These are phyloP conservation scores for Eupsittula cactorum DNA, from an alignment of 2,113 vertebrate species.

Conservation along the genomic window DNA sequence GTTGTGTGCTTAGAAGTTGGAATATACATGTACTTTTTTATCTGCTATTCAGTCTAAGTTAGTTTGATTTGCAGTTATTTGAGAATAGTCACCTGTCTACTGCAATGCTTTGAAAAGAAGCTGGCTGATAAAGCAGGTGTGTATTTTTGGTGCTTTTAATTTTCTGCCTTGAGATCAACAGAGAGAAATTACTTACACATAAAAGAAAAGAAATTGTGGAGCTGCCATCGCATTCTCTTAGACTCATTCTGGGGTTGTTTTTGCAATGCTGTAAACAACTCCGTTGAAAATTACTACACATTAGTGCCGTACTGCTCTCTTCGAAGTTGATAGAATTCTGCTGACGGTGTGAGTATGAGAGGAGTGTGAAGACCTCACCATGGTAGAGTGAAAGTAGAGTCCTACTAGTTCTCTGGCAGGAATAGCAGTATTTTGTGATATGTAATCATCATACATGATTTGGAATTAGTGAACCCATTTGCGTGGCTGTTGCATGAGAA, in stretches of 20 bases:
- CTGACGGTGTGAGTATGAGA: not conserved
- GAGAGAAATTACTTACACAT: not conserved
- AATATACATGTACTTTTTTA: not conserved
- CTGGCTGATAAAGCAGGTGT: not conserved
- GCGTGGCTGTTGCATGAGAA: not conserved
- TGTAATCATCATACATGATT: not conserved
- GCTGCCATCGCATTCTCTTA: not conserved
- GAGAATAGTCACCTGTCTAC: not conserved
- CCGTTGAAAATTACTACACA: not conserved
- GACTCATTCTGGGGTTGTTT: not conserved
- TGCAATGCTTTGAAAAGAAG: not conserved
- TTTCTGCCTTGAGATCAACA: not conserved
- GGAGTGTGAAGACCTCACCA: not conserved
- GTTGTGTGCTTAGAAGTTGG: not conserved
- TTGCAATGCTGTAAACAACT: not conserved
- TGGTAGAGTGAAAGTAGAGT: not conserved
- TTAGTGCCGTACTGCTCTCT: not conserved
- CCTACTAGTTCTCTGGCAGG: not conserved
- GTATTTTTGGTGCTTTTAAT: not conserved
- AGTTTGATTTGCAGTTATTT: not conserved
- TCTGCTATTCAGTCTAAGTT: not conserved
- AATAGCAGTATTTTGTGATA: not conserved
- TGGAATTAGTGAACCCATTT: not conserved
- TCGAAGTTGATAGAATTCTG: not conserved
- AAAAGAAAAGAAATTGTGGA: not conserved